A percentile compares a stretch with the other conserved stretches of the same genome.
Conservation (phyloP, 2,113 vertebrate genomes). For the Galemys pyrenaicus region DNA sequence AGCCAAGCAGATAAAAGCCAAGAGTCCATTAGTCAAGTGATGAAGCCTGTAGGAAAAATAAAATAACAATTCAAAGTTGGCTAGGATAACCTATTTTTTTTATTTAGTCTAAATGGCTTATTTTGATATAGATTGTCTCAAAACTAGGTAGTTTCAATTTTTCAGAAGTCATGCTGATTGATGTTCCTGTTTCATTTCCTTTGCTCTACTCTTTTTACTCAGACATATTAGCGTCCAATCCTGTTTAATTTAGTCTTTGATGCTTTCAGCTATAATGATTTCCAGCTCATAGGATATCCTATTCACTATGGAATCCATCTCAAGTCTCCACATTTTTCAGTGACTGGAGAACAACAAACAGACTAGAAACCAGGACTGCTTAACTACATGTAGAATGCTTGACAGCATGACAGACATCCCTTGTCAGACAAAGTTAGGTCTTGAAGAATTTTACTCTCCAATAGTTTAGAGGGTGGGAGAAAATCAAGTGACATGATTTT, state of each 20-base stretch:
- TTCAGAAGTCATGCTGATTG: neutral
- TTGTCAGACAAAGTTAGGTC: neutral
- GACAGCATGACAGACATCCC: neutral
- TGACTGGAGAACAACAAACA: conserved; percentile 26
- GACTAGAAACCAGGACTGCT: conserved; percentile 1
- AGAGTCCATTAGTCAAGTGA: neutral
- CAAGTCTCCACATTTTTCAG: conserved; percentile 1
- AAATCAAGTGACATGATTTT: neutral
- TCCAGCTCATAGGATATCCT: conserved; percentile 12
- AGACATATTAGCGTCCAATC: conserved; percentile 56
- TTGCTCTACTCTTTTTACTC: neutral
- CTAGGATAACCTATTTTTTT: neutral
- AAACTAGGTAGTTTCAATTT: conserved; percentile 32
- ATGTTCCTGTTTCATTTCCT: conserved; percentile 10
- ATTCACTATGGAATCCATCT: neutral
- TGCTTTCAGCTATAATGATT: conserved; percentile 55
- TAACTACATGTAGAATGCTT: neutral
- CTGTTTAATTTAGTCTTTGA: conserved; percentile 35
- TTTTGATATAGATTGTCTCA: conserved; percentile 16
- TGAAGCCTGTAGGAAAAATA: neutral
- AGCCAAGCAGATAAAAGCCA: neutral
- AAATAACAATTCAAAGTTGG: neutral
- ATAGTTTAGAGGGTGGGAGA: neutral
- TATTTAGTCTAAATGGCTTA: neutral
- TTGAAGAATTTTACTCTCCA: neutral